These are phyloP conservation scores for Seira ritae DNA, from an alignment of 2,888 invertebrate genomes.

Conservation along the genomic window DNA sequence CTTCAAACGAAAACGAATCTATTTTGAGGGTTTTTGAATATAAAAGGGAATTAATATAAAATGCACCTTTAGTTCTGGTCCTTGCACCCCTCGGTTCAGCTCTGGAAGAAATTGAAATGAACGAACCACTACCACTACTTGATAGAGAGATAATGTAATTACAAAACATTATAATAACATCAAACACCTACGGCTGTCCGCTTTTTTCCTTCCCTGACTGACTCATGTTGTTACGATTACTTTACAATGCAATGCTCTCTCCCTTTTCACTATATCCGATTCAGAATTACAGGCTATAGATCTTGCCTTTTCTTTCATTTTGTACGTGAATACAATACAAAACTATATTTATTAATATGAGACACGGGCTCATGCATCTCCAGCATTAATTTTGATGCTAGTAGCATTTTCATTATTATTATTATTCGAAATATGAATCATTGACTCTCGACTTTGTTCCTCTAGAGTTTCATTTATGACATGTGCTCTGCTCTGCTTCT, in stretches of 20 bases:
- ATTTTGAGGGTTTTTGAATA: no score
- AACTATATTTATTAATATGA: constrained; percentile 23
- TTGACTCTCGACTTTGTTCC: background rate
- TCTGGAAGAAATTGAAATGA: background rate
- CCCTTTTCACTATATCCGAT: no score
- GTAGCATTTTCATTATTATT: background rate
- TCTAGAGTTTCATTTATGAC: background rate
- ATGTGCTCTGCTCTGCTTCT: constrained; percentile 13
- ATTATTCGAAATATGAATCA: background rate
- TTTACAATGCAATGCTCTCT: background rate
- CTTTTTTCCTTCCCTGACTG: background rate
- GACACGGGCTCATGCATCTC: constrained; percentile 3
- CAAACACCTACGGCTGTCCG: constrained; percentile 36
- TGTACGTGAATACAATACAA: constrained; percentile 41
- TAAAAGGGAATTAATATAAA: no score
- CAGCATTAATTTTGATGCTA: background rate
- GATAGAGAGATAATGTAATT: constrained; percentile 50
- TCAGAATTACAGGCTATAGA: no score
- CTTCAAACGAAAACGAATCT: no score
- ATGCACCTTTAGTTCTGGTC: no score
- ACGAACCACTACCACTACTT: constrained; percentile 27
- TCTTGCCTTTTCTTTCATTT: background rate
- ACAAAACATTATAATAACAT: constrained; percentile 31
- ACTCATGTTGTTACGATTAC: background rate
- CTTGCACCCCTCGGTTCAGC: background rate